Conservation (phyloP, 2,113 vertebrate species). For the Sander lucioperca region DNA sequence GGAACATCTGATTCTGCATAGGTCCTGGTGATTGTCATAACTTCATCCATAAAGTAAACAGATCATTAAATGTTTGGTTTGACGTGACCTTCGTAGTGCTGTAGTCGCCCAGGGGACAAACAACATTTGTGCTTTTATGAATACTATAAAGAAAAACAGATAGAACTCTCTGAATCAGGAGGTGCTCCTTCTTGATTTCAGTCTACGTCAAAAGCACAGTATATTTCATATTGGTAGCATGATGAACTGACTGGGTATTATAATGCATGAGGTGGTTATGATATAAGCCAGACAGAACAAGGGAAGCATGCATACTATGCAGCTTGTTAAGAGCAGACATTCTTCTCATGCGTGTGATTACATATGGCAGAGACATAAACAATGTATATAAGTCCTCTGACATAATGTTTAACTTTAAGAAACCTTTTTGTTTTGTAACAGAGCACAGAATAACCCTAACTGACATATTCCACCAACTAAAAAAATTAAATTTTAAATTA, state of each 20-base stretch:
- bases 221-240: neutral
- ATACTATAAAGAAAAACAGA: neutral
- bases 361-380: neutral
- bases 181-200: neutral
- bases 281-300: slow-evolving; percentile 38
- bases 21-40: slow-evolving; percentile 25
- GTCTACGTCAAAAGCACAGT: neutral
- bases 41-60: slow-evolving; percentile 33
- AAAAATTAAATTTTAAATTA: too few species aligned
- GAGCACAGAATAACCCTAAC: neutral
- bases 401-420: neutral
- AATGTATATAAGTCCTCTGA: neutral
- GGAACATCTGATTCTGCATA: slow-evolving; percentile 2
- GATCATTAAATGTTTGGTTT: slow-evolving; percentile 62
- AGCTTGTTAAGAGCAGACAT: neutral
- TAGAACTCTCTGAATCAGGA: neutral
- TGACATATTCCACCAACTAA: neutral
- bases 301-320: neutral
- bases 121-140: slow-evolving; percentile 5
- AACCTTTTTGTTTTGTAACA: neutral
- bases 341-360: neutral
- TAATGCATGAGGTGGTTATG: slow-evolving; percentile 24
- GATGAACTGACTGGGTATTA: neutral
- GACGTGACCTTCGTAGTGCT: slow-evolving; percentile 7
- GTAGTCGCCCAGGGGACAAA: slow-evolving; percentile 18